Evolutionary conservation across 2,888 invertebrate genomes (phyloP).

Genomic region (Sipha maydis): DNA sequence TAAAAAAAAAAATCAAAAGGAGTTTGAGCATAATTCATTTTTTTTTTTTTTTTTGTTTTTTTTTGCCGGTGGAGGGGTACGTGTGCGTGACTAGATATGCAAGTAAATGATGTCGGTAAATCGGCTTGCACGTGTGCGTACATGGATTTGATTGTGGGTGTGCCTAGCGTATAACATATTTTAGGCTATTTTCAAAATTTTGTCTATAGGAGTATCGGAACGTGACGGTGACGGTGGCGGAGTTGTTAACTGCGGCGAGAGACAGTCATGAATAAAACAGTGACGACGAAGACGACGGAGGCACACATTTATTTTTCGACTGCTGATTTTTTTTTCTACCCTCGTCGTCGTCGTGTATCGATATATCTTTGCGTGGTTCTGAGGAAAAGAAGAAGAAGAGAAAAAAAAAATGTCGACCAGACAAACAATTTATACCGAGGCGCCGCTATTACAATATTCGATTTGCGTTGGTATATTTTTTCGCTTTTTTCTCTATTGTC

Average conservation of each 20-base stretch:
- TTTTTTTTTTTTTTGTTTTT: too few relatives aligned
- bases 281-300: constrained; percentile 7
- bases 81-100: too few relatives aligned
- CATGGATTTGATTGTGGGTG: not conserved
- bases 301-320: constrained; percentile 13
- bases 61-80: too few relatives aligned
- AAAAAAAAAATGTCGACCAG: constrained; percentile 45
- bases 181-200: not conserved
- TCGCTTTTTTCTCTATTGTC: not conserved
- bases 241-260: not conserved
- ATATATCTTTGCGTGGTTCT: constrained; percentile 24
- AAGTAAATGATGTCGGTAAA: not conserved
- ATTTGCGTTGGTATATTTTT: constrained; percentile 42
- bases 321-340: constrained; percentile 20
- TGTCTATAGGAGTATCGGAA: not conserved
- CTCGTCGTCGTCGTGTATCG: not conserved
- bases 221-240: too few relatives aligned
- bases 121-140: not conserved
- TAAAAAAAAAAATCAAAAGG: too few relatives aligned
- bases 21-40: too few relatives aligned
- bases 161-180: not conserved
- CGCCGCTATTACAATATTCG: constrained; percentile 59
- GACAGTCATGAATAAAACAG: constrained; percentile 56
- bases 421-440: constrained; percentile 58
- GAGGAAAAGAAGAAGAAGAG: constrained; percentile 5